Percentiles rank a stretch among this genome's conserved stretches.
phyloP scores from a whole-genome alignment of 2,888 invertebrate genomes.

The Pasiphila rectangulata region DNA sequence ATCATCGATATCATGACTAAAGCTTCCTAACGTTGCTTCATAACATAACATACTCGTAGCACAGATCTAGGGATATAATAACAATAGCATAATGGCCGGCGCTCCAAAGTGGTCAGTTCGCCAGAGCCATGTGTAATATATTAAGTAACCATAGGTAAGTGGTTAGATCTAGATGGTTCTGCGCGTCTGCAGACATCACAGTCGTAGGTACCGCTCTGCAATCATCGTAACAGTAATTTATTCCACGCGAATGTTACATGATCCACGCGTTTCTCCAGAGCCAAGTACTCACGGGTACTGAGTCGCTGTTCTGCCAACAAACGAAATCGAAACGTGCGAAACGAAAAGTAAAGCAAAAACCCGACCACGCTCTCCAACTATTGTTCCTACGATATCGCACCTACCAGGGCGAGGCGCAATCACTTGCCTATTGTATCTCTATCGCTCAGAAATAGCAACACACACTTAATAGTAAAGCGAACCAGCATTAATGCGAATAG shows the following conservation, averaged over 20 bases:
- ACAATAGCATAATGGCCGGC: not conserved
- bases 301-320: slow-evolving; percentile 6
- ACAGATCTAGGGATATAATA: not conserved
- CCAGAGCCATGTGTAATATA: not conserved
- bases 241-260: slow-evolving; percentile 46
- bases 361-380: slow-evolving; percentile 39
- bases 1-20: not conserved
- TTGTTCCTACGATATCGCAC: slow-evolving; percentile 32
- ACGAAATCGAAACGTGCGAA: slow-evolving; percentile 63
- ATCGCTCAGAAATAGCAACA: not conserved
- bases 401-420: not conserved
- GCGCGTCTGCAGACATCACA: slow-evolving; percentile 15
- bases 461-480: not conserved
- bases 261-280: slow-evolving; percentile 28
- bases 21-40: not conserved
- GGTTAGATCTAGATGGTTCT: slow-evolving; percentile 6
- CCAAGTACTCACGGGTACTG: not conserved
- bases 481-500: no score
- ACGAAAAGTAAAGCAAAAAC: slow-evolving; percentile 55
- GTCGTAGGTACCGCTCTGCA: slow-evolving; percentile 15
- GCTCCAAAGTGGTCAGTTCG: slow-evolving; percentile 7
- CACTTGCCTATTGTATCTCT: not conserved
- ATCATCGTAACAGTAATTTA: slow-evolving; percentile 37
- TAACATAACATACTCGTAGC: no score
- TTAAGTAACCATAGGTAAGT: slow-evolving; percentile 1